Evolutionary conservation across 2,888 invertebrate species (phyloP).

Genomic region (Pollenia angustigena): DNA sequence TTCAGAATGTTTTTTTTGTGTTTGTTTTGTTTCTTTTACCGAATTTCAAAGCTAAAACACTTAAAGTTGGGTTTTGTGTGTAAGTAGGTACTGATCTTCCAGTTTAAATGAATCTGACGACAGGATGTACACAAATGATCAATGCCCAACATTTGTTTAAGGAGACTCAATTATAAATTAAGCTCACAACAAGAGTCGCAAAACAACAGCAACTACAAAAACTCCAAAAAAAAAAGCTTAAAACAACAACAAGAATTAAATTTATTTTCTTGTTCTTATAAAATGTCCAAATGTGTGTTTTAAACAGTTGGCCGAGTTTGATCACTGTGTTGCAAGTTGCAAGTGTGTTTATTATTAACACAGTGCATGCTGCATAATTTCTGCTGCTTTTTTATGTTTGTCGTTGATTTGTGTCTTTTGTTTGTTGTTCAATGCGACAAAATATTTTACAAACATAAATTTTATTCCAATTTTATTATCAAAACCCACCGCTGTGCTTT

Average conservation of each 20-base stretch:
- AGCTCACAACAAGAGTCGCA: constrained; percentile 74
- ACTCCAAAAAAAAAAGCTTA: neutral
- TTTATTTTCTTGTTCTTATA: constrained; percentile 56
- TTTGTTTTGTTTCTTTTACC: constrained; percentile 46
- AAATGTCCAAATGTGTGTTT: constrained; percentile 29
- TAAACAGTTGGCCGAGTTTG: constrained; percentile 10
- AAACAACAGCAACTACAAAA: constrained; percentile 23
- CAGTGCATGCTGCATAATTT: constrained; percentile 31
- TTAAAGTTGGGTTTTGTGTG: constrained; percentile 36
- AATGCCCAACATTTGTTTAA: constrained; percentile 78
- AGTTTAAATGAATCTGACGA: constrained; percentile 83
- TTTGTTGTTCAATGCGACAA: constrained; percentile 73
- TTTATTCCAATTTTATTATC: constrained; percentile 61
- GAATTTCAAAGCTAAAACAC: constrained; percentile 52
- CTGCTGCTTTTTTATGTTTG: neutral
- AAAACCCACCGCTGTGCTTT: constrained; percentile 70
- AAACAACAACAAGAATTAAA: constrained; percentile 63
- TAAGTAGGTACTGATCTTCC: constrained; percentile 72
- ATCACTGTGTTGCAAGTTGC: constrained; percentile 53
- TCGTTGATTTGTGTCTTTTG: constrained; percentile 60
- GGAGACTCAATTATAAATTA: constrained; percentile 81
- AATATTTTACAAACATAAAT: constrained; percentile 74
- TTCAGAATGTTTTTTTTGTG: neutral
- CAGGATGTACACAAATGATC: constrained; percentile 80
- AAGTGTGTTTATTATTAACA: constrained; percentile 63